phyloP scores from a whole-genome alignment of 2,797 vertebrate species.

The Gouania willdenowi region DNA sequence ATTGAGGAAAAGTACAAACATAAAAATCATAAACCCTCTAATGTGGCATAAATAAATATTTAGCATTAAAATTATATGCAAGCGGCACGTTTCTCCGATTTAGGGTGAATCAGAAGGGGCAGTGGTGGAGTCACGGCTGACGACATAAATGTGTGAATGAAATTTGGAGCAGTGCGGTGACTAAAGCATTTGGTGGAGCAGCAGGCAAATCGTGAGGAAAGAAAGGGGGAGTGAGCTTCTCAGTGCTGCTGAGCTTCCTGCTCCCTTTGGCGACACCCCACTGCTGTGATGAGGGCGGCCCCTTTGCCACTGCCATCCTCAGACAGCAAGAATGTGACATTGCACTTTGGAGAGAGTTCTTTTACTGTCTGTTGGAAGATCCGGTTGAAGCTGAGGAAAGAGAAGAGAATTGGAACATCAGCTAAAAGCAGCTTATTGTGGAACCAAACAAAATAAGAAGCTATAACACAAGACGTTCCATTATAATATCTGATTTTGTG shows the following conservation, averaged over 20 bases:
- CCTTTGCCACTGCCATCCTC: conserved; percentile 94
- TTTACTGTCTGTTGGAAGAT: conserved; percentile 91
- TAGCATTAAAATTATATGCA: conserved; percentile 22
- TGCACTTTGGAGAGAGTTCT: conserved; percentile 88
- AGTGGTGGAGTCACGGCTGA: conserved; percentile 70
- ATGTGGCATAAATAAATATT: conserved; percentile 62
- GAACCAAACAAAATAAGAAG: too few species aligned
- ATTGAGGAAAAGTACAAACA: conserved; percentile 59
- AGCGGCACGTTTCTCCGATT: conserved; percentile 41
- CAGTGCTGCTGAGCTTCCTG: conserved; percentile 66
- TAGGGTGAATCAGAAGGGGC: conserved; percentile 17
- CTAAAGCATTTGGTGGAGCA: conserved; percentile 43
- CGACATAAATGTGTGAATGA: conserved; percentile 57
- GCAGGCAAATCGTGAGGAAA: conserved; percentile 21
- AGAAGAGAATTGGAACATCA: too few species aligned
- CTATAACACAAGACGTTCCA: too few species aligned
- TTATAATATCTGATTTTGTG: too few species aligned
- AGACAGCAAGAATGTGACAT: conserved; percentile 89
- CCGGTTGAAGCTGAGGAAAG: conserved; percentile 80
- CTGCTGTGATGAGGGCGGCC: conserved; percentile 92
- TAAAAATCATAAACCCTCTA: conserved; percentile 55
- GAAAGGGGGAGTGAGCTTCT: conserved; percentile 13
- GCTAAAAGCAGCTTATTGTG: not conserved
- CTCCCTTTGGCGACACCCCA: conserved; percentile 82
- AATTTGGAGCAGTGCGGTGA: conserved; percentile 50